Evolutionary conservation across 2,888 invertebrate species (phyloP), one percentile per base, ranked within the genome.

Genomic region (Zygogramma bicolorata): DNA sequence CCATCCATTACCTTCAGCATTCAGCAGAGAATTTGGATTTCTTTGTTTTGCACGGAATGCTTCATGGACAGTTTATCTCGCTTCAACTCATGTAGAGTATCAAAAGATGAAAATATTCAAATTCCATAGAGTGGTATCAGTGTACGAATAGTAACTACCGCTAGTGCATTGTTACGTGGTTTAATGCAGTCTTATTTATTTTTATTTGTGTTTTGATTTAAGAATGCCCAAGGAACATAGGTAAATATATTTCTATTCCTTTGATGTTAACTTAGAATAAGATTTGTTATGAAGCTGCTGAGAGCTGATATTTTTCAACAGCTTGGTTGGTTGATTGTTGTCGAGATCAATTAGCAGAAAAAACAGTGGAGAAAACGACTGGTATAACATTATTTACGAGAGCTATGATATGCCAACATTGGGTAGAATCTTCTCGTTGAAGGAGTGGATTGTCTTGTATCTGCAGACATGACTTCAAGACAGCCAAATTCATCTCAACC

Each of bases 371-470:
- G 98, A 79, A 97, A 97, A 84, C 90, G 93, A 3, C 92, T 94
- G 79, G 53, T 25, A 53, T 46, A 20, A 46, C 20, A 46, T 87
- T 96, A 93, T 86, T 90, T 99, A 74, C 96, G 97, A 88, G 94
- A 95, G 96, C 91, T 98, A 83, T 98, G 98, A 88, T 97, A 94
- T 87, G 97, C 98, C 59, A 95, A 95, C 73, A 94, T 97, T 81
- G 97, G 97, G 80, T 97, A 98, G 90, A 98, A 99, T 58, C 97
- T 98, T 82, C 96, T 97, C 70, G 97, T 99, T 83, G 98, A 98
- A 99, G 89, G 99, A 99, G 82, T 99, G 99, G 98, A 97, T 97
- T 88, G 90, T 99, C 99, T 98, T 15, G 99, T 99, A 84, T 98
- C 98, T 53, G 96, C 98, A 80, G 99, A 99, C 89, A 96, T 99